These are phyloP conservation scores for Aurelia sp. DNA, from an alignment of 30 jellyfish, hydroid and myxozoan genomes.

Conservation along the genomic window DNA sequence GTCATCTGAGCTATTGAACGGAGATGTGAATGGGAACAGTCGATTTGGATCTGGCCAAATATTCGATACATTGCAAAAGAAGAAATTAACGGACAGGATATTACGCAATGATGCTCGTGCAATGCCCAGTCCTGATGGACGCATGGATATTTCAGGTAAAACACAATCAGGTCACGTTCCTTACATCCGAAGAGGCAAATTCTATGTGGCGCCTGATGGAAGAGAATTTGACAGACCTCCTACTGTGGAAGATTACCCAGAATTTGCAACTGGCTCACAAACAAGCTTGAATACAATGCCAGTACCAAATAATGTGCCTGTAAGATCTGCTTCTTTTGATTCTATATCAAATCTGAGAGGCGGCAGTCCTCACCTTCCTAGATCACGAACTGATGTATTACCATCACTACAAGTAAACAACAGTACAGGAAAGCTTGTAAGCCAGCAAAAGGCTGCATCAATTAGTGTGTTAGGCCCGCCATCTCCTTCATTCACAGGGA, in stretches of 20 bases:
- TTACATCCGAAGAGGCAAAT: constrained; percentile 73
- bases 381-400: constrained; percentile 76
- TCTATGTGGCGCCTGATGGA: constrained; percentile 88
- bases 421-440: constrained; percentile 12
- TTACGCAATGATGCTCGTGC: constrained; percentile 30
- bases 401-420: constrained; percentile 62
- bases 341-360: constrained; percentile 45
- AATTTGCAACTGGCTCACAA: constrained; percentile 68
- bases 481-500: constrained; percentile 35
- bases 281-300: constrained; percentile 23
- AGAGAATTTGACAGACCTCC: constrained; percentile 84
- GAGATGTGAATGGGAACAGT: constrained; percentile 56
- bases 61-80: constrained; percentile 76
- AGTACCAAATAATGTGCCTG: constrained; percentile 28
- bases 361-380: constrained; percentile 76
- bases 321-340: constrained; percentile 61
- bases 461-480: neutral
- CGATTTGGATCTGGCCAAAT: constrained; percentile 49
- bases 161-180: constrained; percentile 49
- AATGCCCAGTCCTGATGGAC: constrained; percentile 39
- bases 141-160: neutral
- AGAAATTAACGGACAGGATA: constrained; percentile 26
- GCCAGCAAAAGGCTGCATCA: constrained; percentile 17
- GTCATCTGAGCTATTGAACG: constrained; percentile 53
- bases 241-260: constrained; percentile 71